Evolutionary conservation across 2,797 vertebrate genomes (phyloP).

Genomic region (Scyliorhinus canicula): DNA sequence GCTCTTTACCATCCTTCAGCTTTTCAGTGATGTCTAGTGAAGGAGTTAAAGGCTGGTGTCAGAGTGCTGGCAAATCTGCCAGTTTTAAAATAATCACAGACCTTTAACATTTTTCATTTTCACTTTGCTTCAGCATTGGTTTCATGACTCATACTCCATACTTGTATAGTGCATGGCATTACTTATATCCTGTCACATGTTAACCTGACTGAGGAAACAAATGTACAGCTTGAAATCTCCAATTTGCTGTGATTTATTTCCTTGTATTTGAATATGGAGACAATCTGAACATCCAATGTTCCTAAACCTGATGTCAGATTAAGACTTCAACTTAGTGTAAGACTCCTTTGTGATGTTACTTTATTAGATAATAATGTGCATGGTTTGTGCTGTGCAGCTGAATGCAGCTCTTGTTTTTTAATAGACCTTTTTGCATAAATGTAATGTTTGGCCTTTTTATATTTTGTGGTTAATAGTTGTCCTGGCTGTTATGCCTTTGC

Average conservation of each 20-base stretch:
- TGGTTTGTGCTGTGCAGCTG: neutral
- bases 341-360: neutral
- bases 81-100: slow-evolving; percentile 32
- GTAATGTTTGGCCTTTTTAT: neutral
- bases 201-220: slow-evolving; percentile 8
- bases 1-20: neutral
- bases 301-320: neutral
- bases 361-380: neutral
- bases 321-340: slow-evolving; percentile 7
- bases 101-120: slow-evolving; percentile 28
- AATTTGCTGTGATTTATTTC: neutral
- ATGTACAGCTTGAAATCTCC: neutral
- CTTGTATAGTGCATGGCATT: neutral
- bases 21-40: neutral
- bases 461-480: neutral
- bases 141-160: slow-evolving; percentile 9
- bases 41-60: neutral
- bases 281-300: neutral
- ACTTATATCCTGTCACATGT: neutral
- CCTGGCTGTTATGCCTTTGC: neutral
- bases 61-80: neutral
- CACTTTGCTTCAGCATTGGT: slow-evolving; percentile 9
- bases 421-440: neutral
- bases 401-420: neutral
- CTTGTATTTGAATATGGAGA: neutral